Evolutionary conservation across 1,140 invertebrate species (phyloP), one percentile per base, ranked within the genome.

Genomic region (Drosophila bocqueti): DNA sequence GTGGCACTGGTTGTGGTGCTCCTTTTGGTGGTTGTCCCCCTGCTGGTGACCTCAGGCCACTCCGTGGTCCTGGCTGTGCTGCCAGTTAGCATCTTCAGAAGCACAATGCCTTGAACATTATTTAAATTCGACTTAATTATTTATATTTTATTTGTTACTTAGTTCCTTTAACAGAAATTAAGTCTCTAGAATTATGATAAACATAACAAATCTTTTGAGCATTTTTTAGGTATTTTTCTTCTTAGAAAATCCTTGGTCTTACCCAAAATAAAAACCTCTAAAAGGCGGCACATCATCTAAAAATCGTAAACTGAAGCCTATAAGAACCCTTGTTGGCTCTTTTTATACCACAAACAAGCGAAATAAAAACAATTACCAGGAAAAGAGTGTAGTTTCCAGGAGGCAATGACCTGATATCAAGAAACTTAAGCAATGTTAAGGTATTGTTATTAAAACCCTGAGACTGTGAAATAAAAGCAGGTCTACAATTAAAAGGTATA

Each of bases 61-160:
- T 50, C 47, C 4, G 47, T 50, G 47, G 47, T 50, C 26, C 47
- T 50, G 16, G 26, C 47, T 5, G 16, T 50, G 16, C 24, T 50
- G 26, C 16, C 47, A n/a, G 15, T 3, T 1, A 29, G 2, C 4
- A 29, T 16, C 16, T n/a, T 16, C 47, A 50, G 8, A 29, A 50
- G 24, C 15, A 50, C 47, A 29, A 50, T 2, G 16, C 47, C 34
- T 36, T 36, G 11, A 36, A 13, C 0, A 36, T 36, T 13, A 13
- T 36, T 36, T 36, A 34, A 34, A 13, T 11, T 13, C 11, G 0
- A 10, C 31, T 10, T 34, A 36, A 34, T 7, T 34, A 7, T 31
- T 9, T 31, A 31, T 2, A 31, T 31, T 10, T 11, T 11, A 26
- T 5, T 31, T 31, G 1, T 31, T 31, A 31, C 31, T 2, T 31